These are phyloP conservation scores for Hartigia nigra DNA, from an alignment of 2,888 invertebrate species.

Conservation along the genomic window DNA sequence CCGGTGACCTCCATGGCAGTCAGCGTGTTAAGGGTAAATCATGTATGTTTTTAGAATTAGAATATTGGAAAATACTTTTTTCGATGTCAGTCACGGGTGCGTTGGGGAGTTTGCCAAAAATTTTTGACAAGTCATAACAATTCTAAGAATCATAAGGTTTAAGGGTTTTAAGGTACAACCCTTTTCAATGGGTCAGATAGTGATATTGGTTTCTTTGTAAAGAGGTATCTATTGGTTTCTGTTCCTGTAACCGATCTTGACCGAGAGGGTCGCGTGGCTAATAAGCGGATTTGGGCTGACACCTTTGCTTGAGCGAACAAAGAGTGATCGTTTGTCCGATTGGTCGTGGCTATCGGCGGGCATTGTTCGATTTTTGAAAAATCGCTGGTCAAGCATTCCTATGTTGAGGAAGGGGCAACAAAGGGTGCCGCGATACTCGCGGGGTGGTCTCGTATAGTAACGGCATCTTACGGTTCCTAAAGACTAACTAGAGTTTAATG, in stretches of 20 bases:
- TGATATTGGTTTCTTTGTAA: not conserved
- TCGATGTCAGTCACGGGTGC: no score
- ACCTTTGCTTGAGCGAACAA: constrained; percentile 36
- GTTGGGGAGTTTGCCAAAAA: not conserved
- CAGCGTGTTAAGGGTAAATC: no score
- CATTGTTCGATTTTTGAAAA: constrained; percentile 51
- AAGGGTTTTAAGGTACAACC: not conserved
- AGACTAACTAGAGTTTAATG: constrained; percentile 54
- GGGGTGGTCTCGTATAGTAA: constrained; percentile 3
- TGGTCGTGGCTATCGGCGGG: constrained; percentile 54
- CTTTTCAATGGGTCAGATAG: not conserved
- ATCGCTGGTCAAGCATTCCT: constrained; percentile 36
- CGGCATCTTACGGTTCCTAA: not conserved
- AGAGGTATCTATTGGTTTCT: not conserved
- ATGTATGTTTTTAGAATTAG: no score
- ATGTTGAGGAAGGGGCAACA: constrained; percentile 23
- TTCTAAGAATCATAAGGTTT: not conserved
- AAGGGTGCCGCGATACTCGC: constrained; percentile 29
- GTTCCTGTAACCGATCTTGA: not conserved
- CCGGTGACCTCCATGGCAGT: no score
- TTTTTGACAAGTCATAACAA: not conserved
- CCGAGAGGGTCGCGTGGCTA: constrained; percentile 44
- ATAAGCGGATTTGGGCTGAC: constrained; percentile 32
- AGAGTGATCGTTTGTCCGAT: constrained; percentile 56
- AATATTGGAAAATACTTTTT: no score